Conservation (phyloP, 2,113 vertebrate genomes). For the Ornithorhynchus anatinus region DNA sequence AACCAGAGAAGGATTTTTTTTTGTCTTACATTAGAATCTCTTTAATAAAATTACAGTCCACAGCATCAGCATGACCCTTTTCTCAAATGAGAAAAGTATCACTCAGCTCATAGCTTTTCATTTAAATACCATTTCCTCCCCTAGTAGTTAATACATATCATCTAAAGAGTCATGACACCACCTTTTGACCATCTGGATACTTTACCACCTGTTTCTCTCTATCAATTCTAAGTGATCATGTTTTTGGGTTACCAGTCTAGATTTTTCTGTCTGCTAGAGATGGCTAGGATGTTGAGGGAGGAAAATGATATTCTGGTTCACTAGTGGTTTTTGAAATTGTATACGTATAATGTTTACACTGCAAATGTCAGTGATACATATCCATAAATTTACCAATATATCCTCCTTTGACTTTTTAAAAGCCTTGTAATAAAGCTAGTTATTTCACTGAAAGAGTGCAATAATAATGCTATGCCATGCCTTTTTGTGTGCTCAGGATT, state of each 20-base stretch:
- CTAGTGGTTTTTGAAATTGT: background rate
- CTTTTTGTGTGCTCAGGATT: background rate
- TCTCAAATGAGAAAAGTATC: no score
- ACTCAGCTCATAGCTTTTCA: no score
- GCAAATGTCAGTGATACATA: background rate
- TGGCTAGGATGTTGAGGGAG: background rate
- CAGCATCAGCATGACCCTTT: no score
- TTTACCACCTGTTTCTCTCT: no score
- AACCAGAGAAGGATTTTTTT: no score
- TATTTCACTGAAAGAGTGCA: background rate
- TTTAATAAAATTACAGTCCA: no score
- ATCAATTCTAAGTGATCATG: no score
- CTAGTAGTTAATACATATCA: no score
- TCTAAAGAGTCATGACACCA: no score
- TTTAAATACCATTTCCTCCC: no score
- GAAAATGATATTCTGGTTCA: background rate
- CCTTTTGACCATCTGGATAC: no score
- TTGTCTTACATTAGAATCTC: no score
- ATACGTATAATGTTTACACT: background rate
- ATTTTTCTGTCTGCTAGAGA: background rate
- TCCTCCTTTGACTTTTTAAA: conserved; percentile 12
- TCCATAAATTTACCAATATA: background rate
- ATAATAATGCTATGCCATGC: background rate
- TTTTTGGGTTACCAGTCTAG: background rate
- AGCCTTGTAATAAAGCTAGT: background rate